These are phyloP conservation scores for Saccostrea echinata DNA, from an alignment of 1,140 invertebrate genomes.

Conservation along the genomic window DNA sequence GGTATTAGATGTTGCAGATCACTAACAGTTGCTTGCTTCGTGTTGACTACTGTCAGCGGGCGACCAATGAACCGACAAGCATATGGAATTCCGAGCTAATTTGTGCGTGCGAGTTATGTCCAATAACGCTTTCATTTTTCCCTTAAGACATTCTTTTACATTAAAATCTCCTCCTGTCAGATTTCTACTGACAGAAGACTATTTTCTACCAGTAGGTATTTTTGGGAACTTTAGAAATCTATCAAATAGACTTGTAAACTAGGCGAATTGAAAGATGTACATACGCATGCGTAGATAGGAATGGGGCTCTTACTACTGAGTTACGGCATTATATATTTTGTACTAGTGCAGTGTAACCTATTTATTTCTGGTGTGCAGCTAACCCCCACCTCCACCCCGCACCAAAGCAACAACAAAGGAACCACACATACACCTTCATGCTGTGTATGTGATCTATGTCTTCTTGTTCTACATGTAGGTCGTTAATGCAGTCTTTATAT, in stretches of 20 bases:
- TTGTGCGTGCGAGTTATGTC: slow-evolving; percentile 12
- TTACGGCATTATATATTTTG: too few species aligned
- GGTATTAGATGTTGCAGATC: slow-evolving; percentile 16
- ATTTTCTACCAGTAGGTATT: neutral
- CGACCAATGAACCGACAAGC: neutral
- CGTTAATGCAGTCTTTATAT: too few species aligned
- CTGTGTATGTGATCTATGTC: too few species aligned
- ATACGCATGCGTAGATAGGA: neutral
- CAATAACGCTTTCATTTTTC: neutral
- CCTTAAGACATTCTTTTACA: neutral
- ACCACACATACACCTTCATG: too few species aligned
- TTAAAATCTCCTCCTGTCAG: neutral
- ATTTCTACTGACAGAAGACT: neutral
- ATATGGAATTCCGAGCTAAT: neutral
- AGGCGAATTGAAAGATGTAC: neutral
- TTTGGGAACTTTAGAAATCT: neutral
- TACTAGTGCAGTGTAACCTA: too few species aligned
- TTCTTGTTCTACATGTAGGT: too few species aligned
- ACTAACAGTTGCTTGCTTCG: neutral
- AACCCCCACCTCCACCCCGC: too few species aligned
- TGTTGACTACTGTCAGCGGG: neutral
- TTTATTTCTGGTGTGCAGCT: too few species aligned
- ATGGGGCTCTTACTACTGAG: too few species aligned
- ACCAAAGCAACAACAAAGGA: too few species aligned
- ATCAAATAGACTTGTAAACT: too few species aligned